Evolutionary conservation across 92 coral and sea anemone genomes (phyloP), one percentile per base, ranked within the genome.

Genomic region (Nematostella vectensis): DNA sequence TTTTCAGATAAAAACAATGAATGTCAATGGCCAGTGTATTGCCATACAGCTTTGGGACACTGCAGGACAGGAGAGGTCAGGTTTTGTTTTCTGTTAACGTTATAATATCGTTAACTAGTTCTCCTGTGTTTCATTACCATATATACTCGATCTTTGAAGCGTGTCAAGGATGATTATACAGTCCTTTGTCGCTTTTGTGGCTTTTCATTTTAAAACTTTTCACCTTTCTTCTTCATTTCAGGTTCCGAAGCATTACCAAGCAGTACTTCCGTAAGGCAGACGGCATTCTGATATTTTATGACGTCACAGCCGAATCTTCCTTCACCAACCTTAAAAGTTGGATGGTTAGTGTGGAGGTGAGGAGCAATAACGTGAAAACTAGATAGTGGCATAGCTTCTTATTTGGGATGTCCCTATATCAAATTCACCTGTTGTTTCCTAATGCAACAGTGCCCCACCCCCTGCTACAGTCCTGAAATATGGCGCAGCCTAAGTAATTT

Each of bases 11-110:
- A 81, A 81, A 68, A 89, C 85, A 37, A 61, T 89, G 81, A 44
- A 21, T 13, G 48, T 77, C 0, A 73, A 84, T 27, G 88, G 80
- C 24, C 81, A 87, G 48, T 74, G 78, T 47, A 71, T 85, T 50
- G 91, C 91, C 12, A 75, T 89, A 52, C 97, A 89, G 44, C 63
- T 89, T 48, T 89, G 97, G 97, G 97, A 89, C 62, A 89, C 97
- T 67, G 97, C 97, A 60, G 97, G 97, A n/a, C 97, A 89, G 59
- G 97, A 89, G 74, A 85, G 97, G 97, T 89, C 45, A 37, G n/a
- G n/a, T n/a, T n/a, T n/a, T n/a, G n/a, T n/a, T n/a, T n/a, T 26
- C 21, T 8, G 40, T 12, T 9, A 20, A 3, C 58, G 31, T 0
- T 17, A 0, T 1, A 70, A 19, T 19, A 27, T 43, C 13, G 0